Conservation (phyloP, 2,888 invertebrate genomes). For the Orthonychiurus folsomi region DNA sequence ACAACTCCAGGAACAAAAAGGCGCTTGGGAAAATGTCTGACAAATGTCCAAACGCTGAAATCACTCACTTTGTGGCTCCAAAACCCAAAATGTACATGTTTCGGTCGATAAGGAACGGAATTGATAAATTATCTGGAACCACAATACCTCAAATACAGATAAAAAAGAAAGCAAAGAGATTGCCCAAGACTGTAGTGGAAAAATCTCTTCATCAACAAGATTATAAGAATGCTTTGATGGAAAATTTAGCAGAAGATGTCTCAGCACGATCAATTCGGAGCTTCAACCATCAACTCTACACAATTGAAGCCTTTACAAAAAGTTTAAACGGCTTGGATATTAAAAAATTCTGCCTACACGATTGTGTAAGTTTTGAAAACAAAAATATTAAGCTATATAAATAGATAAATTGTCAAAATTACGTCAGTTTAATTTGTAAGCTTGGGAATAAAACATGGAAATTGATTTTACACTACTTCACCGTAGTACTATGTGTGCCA, state of each 20-base stretch:
- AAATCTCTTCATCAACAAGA: constrained; percentile 7
- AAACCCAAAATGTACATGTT: constrained; percentile 7
- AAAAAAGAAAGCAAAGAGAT: constrained; percentile 19
- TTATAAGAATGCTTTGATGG: background rate
- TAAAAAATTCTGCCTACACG: constrained; percentile 13
- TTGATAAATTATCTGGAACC: constrained; percentile 8
- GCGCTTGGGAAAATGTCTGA: constrained; percentile 7
- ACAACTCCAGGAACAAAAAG: too few relatives aligned
- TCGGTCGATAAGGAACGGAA: background rate
- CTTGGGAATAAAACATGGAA: background rate
- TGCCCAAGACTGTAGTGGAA: constrained; percentile 10
- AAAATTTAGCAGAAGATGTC: background rate
- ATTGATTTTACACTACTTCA: background rate
- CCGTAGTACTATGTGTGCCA: background rate
- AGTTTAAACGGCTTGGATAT: constrained; percentile 17
- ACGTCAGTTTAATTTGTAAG: background rate
- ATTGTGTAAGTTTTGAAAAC: constrained; percentile 11
- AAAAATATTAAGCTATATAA: constrained; percentile 6
- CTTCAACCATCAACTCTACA: constrained; percentile 4
- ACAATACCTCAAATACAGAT: too few relatives aligned
- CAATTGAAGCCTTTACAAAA: constrained; percentile 14
- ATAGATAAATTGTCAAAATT: background rate
- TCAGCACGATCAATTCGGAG: constrained; percentile 11
- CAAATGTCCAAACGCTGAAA: background rate
- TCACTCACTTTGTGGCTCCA: background rate